Base-by-base conservation (phyloP, 2,888 invertebrate genomes). In the Rotaria magnacalcarata region DNA sequence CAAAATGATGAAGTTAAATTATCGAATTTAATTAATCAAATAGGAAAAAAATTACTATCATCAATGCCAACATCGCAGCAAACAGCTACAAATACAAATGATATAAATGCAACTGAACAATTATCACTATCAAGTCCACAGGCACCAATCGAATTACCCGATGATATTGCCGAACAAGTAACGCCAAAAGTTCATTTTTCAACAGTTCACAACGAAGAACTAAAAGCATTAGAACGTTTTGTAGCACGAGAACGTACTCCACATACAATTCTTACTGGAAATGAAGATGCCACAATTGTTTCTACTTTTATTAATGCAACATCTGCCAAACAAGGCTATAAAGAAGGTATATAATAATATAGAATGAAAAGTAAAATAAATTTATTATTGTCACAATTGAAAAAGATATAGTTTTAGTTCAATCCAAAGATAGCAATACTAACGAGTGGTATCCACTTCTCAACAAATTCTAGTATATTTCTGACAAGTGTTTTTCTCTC, bases 141-240 rank as follows among this genome's bases (percentile, higher is more conserved):
- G 7, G 67, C 34, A 16, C 67, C 16, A 67, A 41, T 19, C 4
- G 19, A 21, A 43, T n/a, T 80, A 47, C 11, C 80, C 4, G 80
- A 80, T n/a, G 80, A 80, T 24, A 14, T 47, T 5, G 47, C 47
- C n/a, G 80, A 80, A 80, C n/a, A 41, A 24, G 16, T 80, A 24
- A 47, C 47, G 47, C 80, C 80, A 24, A 80, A 80, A 80, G 5
- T 11, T 43, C 21, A 47, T 80, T 14, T 47, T 47, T 7, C 47
- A 43, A 7, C 47, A n/a, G 11, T 80, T n/a, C 80, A 80, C 47
- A 80, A 80, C 47, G 80, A 80, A 47, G 80, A 80, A 47, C 47
- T 80, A 14, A 80, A 80, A 80, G 80, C 80, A 47, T 80, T 80
- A n/a, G 80, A 80, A 80, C 47, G 21, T 21, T 80, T 80, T 80